Evolutionary conservation across 2,888 invertebrate genomes (phyloP).

Genomic region (Mythimna impura): DNA sequence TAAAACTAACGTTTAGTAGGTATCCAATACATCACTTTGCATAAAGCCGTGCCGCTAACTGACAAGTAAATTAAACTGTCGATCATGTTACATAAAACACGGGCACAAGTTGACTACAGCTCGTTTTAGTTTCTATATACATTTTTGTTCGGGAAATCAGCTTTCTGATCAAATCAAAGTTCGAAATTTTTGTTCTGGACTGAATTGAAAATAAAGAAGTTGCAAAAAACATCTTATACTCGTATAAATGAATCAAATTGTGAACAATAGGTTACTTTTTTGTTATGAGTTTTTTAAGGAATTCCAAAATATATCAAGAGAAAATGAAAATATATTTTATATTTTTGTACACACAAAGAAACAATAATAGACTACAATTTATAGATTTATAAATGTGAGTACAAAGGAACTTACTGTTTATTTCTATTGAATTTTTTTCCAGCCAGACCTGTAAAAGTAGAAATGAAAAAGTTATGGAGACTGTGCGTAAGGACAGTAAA

Average conservation of each 20-base stretch:
- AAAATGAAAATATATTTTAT: no score
- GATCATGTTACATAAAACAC: constrained; percentile 61
- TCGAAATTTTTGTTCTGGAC: not conserved
- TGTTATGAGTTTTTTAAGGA: not conserved
- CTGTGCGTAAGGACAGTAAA: no score
- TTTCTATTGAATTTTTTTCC: no score
- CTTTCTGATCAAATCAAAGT: constrained; percentile 16
- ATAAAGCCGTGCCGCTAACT: constrained; percentile 55
- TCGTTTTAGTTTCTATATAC: constrained; percentile 32
- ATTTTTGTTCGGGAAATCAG: constrained; percentile 42
- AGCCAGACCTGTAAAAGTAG: no score
- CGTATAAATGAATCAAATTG: not conserved
- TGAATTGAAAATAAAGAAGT: not conserved
- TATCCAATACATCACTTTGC: constrained; percentile 59
- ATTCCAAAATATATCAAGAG: not conserved
- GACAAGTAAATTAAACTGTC: constrained; percentile 70
- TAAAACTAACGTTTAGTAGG: constrained; percentile 45
- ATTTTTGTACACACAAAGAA: no score
- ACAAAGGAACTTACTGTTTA: no score
- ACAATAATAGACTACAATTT: no score
- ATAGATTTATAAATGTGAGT: no score
- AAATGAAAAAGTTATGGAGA: no score
- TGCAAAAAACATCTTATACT: not conserved
- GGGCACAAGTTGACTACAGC: constrained; percentile 25
- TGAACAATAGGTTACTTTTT: not conserved